Evolutionary conservation across 2,888 invertebrate species (phyloP).

Genomic region (Punctoribates punctum): DNA sequence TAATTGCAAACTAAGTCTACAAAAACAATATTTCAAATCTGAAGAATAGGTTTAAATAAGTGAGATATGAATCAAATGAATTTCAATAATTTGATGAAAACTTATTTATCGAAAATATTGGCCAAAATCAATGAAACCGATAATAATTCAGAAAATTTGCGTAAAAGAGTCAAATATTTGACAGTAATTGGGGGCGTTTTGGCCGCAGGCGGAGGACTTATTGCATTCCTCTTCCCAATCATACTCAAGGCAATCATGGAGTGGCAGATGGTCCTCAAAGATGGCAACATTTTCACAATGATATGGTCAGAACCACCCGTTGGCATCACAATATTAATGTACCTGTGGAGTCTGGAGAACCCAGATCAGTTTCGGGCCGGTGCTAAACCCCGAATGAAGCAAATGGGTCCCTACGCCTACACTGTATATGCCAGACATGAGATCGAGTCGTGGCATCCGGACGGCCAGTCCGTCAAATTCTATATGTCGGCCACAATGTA

Average conservation of each 20-base stretch:
- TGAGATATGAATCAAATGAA: too few species aligned
- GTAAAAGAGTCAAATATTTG: too few species aligned
- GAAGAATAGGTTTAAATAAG: too few species aligned
- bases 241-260: not conserved
- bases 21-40: too few species aligned
- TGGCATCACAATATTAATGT: conserved; percentile 47
- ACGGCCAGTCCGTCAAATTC: conserved; percentile 42
- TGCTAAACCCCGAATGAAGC: conserved; percentile 49
- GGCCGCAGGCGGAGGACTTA: too few species aligned
- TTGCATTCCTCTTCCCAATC: not conserved
- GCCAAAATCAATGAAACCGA: too few species aligned
- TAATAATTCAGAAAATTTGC: too few species aligned
- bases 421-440: conserved; percentile 35
- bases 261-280: too few species aligned
- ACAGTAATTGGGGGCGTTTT: too few species aligned
- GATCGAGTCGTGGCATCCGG: conserved; percentile 39
- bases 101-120: too few species aligned
- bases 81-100: too few species aligned
- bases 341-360: conserved; percentile 51
- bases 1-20: too few species aligned
- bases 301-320: conserved; percentile 46
- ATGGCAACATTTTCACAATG: conserved; percentile 33
- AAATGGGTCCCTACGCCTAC: conserved; percentile 51
- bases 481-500: conserved; percentile 40
- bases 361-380: conserved; percentile 51